Evolutionary conservation across 2,797 vertebrate genomes (phyloP).

Genomic region (Hemitrygon akajei): DNA sequence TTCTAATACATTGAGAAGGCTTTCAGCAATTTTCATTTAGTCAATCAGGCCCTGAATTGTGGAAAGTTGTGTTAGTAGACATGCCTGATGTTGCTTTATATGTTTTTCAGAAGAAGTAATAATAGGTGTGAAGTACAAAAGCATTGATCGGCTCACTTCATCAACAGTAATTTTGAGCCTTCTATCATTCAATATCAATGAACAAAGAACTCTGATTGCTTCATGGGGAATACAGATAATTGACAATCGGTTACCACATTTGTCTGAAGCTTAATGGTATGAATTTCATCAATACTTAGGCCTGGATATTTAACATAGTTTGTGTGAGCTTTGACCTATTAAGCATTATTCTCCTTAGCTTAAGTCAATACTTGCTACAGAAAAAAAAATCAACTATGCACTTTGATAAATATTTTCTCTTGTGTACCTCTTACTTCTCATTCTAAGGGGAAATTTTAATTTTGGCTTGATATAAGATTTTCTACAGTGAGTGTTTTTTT

Average conservation of each 20-base stretch:
- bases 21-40: neutral
- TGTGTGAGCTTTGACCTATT: neutral
- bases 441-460: neutral
- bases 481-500: neutral
- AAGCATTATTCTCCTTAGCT: neutral
- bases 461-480: neutral
- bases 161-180: neutral
- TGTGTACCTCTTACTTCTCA: neutral
- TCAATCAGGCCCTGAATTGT: neutral
- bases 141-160: neutral
- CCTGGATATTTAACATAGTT: neutral
- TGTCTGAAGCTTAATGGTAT: neutral
- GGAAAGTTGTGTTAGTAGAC: neutral
- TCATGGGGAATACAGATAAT: neutral
- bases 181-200: neutral
- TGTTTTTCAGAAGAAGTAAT: no score
- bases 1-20: neutral
- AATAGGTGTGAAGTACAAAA: neutral
- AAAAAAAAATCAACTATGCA: neutral
- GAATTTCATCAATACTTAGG: neutral
- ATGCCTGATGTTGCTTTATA: no score
- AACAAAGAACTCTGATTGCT: neutral
- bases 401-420: neutral
- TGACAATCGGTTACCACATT: neutral
- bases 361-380: neutral